These are phyloP conservation scores for Petrocephalus microphthalmus DNA, from an alignment of 2,113 vertebrate species.

Conservation along the genomic window DNA sequence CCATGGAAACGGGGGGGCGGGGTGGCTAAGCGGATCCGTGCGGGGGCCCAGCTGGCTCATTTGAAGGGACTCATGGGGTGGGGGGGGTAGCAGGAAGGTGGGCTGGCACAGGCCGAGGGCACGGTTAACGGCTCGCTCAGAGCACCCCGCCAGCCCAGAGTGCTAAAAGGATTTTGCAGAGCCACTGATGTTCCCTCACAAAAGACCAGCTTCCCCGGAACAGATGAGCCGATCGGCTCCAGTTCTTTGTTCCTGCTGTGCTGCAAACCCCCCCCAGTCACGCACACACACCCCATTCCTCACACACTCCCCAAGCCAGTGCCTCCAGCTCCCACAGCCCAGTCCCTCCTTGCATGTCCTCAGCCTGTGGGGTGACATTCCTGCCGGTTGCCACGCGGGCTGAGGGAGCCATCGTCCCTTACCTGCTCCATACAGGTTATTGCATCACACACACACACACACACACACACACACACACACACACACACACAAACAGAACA, in stretches of 20 bases:
- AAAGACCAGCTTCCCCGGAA: constrained; percentile 31
- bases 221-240: constrained; percentile 32
- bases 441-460: background rate
- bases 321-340: constrained; percentile 5
- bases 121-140: background rate
- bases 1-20: background rate
- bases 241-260: constrained; percentile 34
- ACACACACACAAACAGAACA: background rate
- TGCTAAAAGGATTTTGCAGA: constrained; percentile 4
- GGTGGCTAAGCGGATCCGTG: background rate
- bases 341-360: background rate
- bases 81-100: background rate
- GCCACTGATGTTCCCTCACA: constrained; percentile 23
- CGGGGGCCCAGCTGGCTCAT: background rate
- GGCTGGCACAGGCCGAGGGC: background rate
- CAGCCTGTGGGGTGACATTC: constrained; percentile 22
- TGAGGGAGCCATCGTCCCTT: background rate
- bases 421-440: constrained; percentile 23
- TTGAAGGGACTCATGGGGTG: background rate
- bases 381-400: constrained; percentile 10
- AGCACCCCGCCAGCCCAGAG: background rate
- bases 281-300: background rate
- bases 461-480: background rate
- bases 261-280: constrained; percentile 19
- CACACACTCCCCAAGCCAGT: background rate